Conservation (phyloP, 2,888 invertebrate genomes). For the Mystacides longicornis region DNA sequence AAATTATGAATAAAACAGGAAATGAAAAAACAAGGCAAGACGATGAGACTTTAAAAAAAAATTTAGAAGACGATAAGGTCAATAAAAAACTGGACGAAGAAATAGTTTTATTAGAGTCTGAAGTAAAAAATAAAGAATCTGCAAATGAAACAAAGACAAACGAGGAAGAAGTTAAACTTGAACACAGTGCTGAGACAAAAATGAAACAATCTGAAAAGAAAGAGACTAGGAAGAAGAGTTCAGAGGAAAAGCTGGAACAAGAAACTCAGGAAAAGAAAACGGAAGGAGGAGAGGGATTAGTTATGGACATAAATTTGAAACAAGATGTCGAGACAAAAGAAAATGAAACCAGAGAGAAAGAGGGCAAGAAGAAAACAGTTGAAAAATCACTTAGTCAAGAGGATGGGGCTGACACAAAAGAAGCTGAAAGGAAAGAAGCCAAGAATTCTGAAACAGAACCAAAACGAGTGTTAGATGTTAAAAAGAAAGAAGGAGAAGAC, state of each 20-base stretch:
- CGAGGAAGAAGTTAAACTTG: neutral
- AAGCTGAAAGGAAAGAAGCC: conserved; percentile 3
- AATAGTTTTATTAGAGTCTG: neutral
- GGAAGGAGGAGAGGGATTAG: neutral
- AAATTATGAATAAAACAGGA: neutral
- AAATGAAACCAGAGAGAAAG: too few species aligned
- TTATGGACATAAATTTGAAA: neutral
- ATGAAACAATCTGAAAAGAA: neutral
- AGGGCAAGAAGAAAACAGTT: neutral
- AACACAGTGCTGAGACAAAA: neutral
- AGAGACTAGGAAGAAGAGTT: neutral
- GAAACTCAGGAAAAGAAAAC: neutral
- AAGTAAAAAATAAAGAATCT: conserved; percentile 4
- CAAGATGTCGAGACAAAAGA: neutral
- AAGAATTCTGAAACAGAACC: neutral
- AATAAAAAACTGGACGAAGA: neutral
- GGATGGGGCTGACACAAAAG: too few species aligned
- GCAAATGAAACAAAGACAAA: conserved; percentile 5
- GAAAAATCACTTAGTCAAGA: conserved; percentile 9
- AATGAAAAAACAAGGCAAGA: neutral
- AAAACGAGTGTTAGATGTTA: neutral
- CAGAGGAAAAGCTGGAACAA: neutral
- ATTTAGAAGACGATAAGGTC: neutral
- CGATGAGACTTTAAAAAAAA: neutral
- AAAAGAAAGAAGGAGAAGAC: conserved; percentile 1